Base-by-base conservation (phyloP, 2,797 vertebrate species). In the Hipposideros larvatus region DNA sequence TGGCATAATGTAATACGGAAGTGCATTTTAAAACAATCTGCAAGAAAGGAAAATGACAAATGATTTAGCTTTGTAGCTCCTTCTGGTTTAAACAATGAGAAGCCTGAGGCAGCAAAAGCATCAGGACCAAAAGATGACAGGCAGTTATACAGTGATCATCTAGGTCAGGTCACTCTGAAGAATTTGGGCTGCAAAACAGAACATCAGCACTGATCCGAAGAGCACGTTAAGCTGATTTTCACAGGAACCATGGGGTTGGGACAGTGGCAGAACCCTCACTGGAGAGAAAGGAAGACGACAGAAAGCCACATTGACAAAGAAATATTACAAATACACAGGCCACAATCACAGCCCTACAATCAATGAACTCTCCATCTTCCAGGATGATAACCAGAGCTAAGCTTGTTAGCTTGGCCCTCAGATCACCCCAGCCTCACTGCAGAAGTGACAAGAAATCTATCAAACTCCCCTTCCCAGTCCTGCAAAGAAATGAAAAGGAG, bases 301-400 rank as follows among this genome's bases (percentile, higher is more conserved):
- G 80, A 92, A 94, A 96, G 91, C 87, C 91, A 97, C 63, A 83
- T 2, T 74, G 59, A 97, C 68, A 95, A 95, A 79, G 93, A 89
- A 97, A 77, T 92, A 87, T 31, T 80, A 66, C 48, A 90, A 87
- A 94, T 92, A 96, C 68, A 61, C 8, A 97, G 48, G 55, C 88
- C 79, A 94, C 65, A 92, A 73, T 88, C 94, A 70, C 11, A 92
- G 57, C 37, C 48, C 90, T 92, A 75, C 3, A 65, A 63, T 51
- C 78, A 91, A 70, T 68, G 82, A 91, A 87, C 75, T 87, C 74
- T 91, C 80, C 59, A 65, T 87, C 79, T 59, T 75, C 75, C 53
- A 71, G 70, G 57, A 43, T 55, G 94, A 41, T 75, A 92, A 96
- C 59, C 75, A 95, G 46, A 61, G 31, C 15, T 61, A 86, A 75